Percentiles rank a stretch among this genome's conserved stretches.
Conservation (phyloP, 2,888 invertebrate species). For the Unio delphinus region DNA sequence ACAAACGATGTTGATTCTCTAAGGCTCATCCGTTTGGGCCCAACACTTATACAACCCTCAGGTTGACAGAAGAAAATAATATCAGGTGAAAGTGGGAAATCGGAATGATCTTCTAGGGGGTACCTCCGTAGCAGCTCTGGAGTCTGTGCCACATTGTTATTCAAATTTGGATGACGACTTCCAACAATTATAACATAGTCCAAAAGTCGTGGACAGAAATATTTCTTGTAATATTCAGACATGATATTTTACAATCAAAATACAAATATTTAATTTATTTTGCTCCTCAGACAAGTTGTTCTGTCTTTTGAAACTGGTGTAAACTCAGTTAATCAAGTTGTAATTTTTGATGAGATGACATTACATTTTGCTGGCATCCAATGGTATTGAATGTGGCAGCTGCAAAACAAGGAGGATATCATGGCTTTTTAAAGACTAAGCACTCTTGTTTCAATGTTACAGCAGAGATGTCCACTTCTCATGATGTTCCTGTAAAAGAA, state of each 20-base stretch:
- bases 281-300: no score
- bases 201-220: slow-evolving; percentile 77
- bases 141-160: slow-evolving; percentile 78
- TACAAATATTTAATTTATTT: no score
- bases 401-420: no score
- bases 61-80: slow-evolving; percentile 99
- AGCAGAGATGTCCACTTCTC: no score
- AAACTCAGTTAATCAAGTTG: no score
- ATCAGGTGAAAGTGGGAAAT: slow-evolving; percentile 96
- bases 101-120: slow-evolving; percentile 94
- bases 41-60: slow-evolving; percentile 92
- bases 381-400: no score
- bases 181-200: slow-evolving; percentile 99
- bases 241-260: slow-evolving; percentile 29
- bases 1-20: slow-evolving; percentile 97
- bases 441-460: no score
- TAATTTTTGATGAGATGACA: no score
- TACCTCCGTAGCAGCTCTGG: slow-evolving; percentile 93
- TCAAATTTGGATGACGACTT: slow-evolving; percentile 78
- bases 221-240: slow-evolving; percentile 61
- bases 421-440: no score
- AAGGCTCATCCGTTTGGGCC: slow-evolving; percentile 79
- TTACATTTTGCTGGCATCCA: no score
- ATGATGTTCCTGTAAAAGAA: no score
- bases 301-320: no score